Evolutionary conservation across 1,140 invertebrate genomes (phyloP), one percentile per base, ranked within the genome.

Genomic region (Meloidogyne floridensis): DNA sequence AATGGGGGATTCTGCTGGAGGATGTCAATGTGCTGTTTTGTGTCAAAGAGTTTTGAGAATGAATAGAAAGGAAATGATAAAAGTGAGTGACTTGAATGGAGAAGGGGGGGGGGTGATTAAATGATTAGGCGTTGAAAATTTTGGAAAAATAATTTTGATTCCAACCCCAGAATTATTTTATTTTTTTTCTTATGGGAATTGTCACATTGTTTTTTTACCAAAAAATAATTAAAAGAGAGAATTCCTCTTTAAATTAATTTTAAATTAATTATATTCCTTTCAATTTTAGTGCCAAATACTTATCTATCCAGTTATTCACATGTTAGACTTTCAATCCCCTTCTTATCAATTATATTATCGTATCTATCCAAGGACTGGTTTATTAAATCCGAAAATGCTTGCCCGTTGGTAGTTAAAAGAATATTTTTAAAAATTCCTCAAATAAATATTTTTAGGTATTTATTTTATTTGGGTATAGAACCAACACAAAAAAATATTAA

Each of bases 381-480:
- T 86, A 42, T 81, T 86, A n/a, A 86, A 87, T 80, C 86, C 85
- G 10, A 71, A 76, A 42, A 72, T 77, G 32, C 75, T 86, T 15
- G 83, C 83, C 56, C 80, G 85, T 43, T 87, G 87, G 85, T 82
- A 72, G 32, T 32, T 32, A 32, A 32, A 32, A 32, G 32, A 32
- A 6, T 6, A 65, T 70, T 59, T 77, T 47, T 11, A 13, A 54
- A 43, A 77, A 15, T 43, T 32, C 70, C 20, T 78, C 5, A 15
- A 32, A 65, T 11, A 13, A 20, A 47, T 51, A 10, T 69, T 79
- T 71, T 43, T 18, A 79, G 65, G 77, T 79, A 75, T 54, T 69
- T 86, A 11, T 79, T 86, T 76, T 87, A 86, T 85, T 69, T 86
- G 59, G 85, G 85, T 13, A 86, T 86, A 18, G 84, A 87, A 54